phyloP scores from a whole-genome alignment of 2,888 invertebrate genomes.

The Eupithecia vulgata region DNA sequence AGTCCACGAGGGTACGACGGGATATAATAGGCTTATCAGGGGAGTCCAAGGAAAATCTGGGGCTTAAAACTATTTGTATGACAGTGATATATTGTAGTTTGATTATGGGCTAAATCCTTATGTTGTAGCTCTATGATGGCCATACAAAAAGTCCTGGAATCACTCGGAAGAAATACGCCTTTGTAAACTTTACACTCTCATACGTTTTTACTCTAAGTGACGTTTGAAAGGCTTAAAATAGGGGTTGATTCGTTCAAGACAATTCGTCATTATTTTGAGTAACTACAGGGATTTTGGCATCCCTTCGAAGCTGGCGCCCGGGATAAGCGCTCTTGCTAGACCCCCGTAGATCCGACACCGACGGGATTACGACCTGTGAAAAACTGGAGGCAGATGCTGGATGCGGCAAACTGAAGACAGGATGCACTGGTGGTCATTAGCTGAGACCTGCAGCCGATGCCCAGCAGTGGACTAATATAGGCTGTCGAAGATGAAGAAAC shows the following conservation, averaged over 20 bases:
- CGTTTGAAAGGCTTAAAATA: background rate
- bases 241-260: background rate
- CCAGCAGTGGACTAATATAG: no score
- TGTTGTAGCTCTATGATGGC: background rate
- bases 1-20: background rate
- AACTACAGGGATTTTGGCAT: no score
- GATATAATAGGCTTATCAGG: slow-evolving; percentile 8
- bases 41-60: slow-evolving; percentile 7
- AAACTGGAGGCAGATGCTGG: background rate
- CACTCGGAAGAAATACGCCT: background rate
- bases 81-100: slow-evolving; percentile 10
- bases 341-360: no score
- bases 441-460: background rate
- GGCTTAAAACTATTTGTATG: slow-evolving; percentile 15
- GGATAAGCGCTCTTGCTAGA: no score
- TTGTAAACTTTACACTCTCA: background rate
- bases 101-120: background rate
- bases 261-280: no score
- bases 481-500: background rate
- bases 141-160: background rate
- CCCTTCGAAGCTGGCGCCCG: no score
- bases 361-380: background rate
- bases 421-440: background rate
- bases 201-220: background rate
- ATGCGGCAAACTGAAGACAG: background rate